A percentile compares a stretch with the other conserved stretches of the same genome.
phyloP scores from a whole-genome alignment of 2,113 vertebrate species.

The Zosterops hypoxanthus region DNA sequence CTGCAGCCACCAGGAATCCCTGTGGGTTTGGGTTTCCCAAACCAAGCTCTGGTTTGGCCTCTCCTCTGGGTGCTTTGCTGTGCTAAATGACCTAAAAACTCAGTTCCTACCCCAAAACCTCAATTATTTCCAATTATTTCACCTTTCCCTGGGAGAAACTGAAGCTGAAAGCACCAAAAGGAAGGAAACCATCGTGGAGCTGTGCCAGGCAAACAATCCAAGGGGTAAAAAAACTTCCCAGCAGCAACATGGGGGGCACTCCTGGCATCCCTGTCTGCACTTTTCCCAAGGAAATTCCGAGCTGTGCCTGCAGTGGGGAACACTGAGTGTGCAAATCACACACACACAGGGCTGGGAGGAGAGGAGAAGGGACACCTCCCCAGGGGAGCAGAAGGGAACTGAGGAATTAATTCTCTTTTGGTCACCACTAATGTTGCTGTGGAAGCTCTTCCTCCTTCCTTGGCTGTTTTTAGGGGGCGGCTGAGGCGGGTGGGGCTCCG shows the following conservation, averaged over 20 bases:
- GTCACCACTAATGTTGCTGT: slow-evolving; percentile 42
- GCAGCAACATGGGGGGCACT: neutral
- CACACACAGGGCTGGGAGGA: accelerated
- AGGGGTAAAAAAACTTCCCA: neutral
- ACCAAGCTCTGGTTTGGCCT: neutral
- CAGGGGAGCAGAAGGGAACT: slow-evolving; percentile 30
- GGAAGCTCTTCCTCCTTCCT: slow-evolving; percentile 31
- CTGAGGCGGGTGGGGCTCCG: slow-evolving; percentile 75
- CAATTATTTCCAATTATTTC: accelerated
- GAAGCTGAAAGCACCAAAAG: slow-evolving; percentile 32
- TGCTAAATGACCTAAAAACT: neutral
- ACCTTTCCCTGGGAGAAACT: neutral
- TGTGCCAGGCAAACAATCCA: neutral
- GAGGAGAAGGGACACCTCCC: neutral
- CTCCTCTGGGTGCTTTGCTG: neutral
- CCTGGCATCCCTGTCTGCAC: neutral
- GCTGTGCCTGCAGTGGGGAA: neutral
- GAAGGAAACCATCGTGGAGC: neutral
- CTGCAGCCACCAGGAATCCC: neutral
- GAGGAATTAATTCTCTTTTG: slow-evolving; percentile 48
- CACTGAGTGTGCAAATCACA: accelerated
- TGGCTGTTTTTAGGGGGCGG: slow-evolving; percentile 68
- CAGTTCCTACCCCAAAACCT: neutral
- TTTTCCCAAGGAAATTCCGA: neutral
- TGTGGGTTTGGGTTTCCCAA: too few relatives aligned